Base-by-base conservation (phyloP, 2,113 vertebrate species). In the Macquaria ambigua region DNA sequence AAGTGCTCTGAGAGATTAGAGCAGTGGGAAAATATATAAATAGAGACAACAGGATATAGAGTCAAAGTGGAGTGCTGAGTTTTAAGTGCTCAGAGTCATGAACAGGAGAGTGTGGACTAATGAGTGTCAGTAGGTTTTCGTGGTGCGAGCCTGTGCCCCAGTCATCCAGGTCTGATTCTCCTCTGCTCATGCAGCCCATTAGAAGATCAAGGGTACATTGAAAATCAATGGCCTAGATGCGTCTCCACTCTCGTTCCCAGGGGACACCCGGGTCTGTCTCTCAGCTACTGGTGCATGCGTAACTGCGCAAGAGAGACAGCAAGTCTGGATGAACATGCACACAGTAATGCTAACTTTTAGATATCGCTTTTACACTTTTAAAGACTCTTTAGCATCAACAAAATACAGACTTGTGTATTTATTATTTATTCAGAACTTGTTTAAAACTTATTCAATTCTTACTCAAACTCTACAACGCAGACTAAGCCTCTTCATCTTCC, bases 201-300 rank as follows among this genome's bases (percentile, higher is more conserved):
- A 92, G 81, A 79, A 83, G 78, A 81, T 64, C 77, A 46, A 81
- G 41, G 73, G 69, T 75, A 84, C 88, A 88, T 86, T 92, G 90
- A 85, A 93, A 95, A 92, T 93, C 92, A 89, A 91, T 94, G 90
- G 79, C 69, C 82, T 90, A 64, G 78, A 87, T 84, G 91, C 23
- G 1, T 83, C 81, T 89, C 81, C 52, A 15, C 58, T 90, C 85
- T 70, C 28, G 0, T 1, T 76, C 88, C 83, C 86, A 6, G 37
- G 74, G 66, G 88, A 74, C 14, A 1, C 6, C 0, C 4, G 28
- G 28, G 53, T 82, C 75, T 46, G 87, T 87, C 88, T 86, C 83
- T 87, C 67, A 80, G 79, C 76, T 59, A 23, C 74, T 55, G 58
- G 58, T 81, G 75, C 79, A 59, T 79, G 71, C 81, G 86, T 56